Conservation (phyloP, 2,888 invertebrate species). For the Scaptomyza cyrtandrae region DNA sequence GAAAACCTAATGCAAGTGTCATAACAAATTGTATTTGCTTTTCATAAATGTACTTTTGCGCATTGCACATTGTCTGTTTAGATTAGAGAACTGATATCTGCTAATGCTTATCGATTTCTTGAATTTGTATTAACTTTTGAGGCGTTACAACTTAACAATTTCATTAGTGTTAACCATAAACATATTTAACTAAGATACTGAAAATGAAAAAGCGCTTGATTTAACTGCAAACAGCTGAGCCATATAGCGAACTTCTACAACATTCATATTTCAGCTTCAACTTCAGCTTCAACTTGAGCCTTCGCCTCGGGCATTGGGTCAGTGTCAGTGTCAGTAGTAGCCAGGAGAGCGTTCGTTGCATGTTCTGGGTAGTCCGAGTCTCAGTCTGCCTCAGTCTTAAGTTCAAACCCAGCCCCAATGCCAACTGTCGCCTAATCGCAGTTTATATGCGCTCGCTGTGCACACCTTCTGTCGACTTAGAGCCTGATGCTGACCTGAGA, state of each 20-base stretch:
- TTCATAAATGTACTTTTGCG: background rate
- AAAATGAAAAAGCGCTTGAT: background rate
- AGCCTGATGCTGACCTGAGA: conserved; percentile 30
- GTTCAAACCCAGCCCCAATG: conserved; percentile 33
- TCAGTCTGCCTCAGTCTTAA: background rate
- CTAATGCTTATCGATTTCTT: background rate
- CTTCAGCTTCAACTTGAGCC: conserved; percentile 1
- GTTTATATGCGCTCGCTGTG: conserved; percentile 82
- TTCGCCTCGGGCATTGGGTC: conserved; percentile 67
- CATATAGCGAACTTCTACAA: background rate
- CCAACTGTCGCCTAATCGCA: conserved; percentile 83
- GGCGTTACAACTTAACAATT: conserved; percentile 6
- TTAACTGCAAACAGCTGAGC: background rate
- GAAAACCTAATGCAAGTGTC: background rate
- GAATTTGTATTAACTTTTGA: conserved; percentile 8
- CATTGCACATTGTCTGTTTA: conserved; percentile 1
- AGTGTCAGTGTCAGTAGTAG: conserved; percentile 43
- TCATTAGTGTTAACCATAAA: conserved; percentile 1
- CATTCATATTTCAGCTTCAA: background rate
- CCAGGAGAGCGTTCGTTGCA: conserved; percentile 20
- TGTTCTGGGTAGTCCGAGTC: conserved; percentile 4
- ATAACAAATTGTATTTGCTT: background rate
- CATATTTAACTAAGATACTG: background rate
- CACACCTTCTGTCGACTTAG: conserved; percentile 71
- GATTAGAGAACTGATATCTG: background rate